Conservation (phyloP, 2,797 vertebrate species). For the Hydrocynus forskahlii region DNA sequence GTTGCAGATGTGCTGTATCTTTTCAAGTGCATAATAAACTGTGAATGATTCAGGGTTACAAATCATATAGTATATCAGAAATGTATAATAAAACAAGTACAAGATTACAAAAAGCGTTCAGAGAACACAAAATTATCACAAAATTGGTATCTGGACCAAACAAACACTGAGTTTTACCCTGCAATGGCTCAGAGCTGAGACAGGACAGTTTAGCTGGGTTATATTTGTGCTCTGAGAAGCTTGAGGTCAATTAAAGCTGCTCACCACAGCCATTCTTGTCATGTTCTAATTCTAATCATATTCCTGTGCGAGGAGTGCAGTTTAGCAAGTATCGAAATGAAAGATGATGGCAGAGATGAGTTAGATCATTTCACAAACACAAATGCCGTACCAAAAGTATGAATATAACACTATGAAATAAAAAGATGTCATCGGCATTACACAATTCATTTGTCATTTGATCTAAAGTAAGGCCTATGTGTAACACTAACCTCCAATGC, state of each 20-base stretch:
- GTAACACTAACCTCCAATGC: conserved; percentile 23
- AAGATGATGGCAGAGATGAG: conserved; percentile 54
- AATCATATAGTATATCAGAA: conserved; percentile 13
- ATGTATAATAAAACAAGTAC: conserved; percentile 12
- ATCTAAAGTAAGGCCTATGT: conserved; percentile 7
- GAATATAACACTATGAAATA: conserved; percentile 8
- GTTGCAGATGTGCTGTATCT: background rate
- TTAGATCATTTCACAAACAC: conserved; percentile 53
- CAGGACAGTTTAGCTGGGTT: conserved; percentile 54
- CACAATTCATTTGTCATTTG: background rate
- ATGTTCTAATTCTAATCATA: conserved; percentile 66
- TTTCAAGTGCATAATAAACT: conserved; percentile 9
- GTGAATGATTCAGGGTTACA: background rate
- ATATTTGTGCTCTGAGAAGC: conserved; percentile 26
- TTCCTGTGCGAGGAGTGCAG: conserved; percentile 58
- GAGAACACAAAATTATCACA: background rate
- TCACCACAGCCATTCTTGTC: conserved; percentile 54
- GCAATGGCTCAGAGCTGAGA: conserved; percentile 69
- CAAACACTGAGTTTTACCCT: conserved; percentile 55
- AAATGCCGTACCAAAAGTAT: conserved; percentile 59
- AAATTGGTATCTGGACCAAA: conserved; percentile 6
- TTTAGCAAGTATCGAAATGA: conserved; percentile 60
- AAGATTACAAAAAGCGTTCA: background rate
- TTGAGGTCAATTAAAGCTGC: conserved; percentile 19
- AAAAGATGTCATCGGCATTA: background rate